These are phyloP conservation scores for Anastrepha obliqua DNA, from an alignment of 1,140 invertebrate genomes.

Conservation along the genomic window DNA sequence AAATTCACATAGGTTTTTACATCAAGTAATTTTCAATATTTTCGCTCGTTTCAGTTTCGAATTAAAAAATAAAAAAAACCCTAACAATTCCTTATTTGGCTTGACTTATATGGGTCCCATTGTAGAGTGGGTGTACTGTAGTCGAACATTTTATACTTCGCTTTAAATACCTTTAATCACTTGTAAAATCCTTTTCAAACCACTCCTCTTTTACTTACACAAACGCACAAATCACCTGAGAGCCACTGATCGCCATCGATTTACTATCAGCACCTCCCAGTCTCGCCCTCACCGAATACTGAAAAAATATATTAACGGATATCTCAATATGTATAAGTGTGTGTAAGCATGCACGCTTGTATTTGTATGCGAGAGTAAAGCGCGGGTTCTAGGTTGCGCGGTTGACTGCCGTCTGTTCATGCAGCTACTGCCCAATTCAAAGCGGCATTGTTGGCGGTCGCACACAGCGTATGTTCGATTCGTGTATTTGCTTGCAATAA, in stretches of 20 bases:
- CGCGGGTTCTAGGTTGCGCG: not conserved
- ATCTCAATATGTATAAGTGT: too few relatives aligned
- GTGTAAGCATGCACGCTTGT: too few relatives aligned
- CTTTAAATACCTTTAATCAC: not conserved
- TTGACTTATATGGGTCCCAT: too few relatives aligned
- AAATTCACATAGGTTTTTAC: too few relatives aligned
- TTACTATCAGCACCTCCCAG: not conserved
- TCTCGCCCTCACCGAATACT: not conserved
- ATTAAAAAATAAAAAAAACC: too few relatives aligned
- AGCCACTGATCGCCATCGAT: constrained; percentile 12
- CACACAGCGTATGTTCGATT: constrained; percentile 17
- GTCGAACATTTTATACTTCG: not conserved
- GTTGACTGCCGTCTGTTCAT: not conserved
- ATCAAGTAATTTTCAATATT: too few relatives aligned
- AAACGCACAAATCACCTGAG: constrained; percentile 13
- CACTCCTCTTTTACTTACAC: not conserved
- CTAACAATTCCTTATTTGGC: too few relatives aligned
- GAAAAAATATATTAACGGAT: not conserved
- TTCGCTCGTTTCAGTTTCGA: too few relatives aligned
- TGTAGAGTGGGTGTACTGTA: too few relatives aligned
- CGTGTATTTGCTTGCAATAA: constrained; percentile 49
- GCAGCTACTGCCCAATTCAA: not conserved
- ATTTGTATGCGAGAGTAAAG: not conserved
- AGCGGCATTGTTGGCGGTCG: constrained; percentile 19
- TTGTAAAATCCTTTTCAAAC: not conserved